Evolutionary conservation across 1,140 invertebrate species (phyloP).

Genomic region (Ceratina japonica): DNA sequence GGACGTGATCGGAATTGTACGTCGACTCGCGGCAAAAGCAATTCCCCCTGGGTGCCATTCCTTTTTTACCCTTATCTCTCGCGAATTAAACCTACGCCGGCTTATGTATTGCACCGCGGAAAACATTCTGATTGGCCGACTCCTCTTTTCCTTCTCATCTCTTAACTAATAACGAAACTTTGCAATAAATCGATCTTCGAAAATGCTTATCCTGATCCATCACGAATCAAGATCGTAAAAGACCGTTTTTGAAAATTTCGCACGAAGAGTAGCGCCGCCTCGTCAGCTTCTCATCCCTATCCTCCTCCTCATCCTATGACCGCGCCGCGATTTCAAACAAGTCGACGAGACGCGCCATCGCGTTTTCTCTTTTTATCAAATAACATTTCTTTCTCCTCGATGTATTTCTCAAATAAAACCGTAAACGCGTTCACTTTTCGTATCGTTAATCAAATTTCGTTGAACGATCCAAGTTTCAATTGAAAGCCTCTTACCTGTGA

Average conservation of each 20-base stretch:
- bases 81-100: neutral
- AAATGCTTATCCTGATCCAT: neutral
- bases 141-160: too few relatives aligned
- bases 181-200: neutral
- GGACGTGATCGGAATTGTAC: constrained; percentile 12
- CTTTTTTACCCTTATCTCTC: neutral
- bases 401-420: neutral
- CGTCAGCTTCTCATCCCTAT: constrained; percentile 31
- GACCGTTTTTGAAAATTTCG: too few relatives aligned
- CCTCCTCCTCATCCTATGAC: constrained; percentile 40
- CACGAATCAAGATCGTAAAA: too few relatives aligned
- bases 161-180: too few relatives aligned
- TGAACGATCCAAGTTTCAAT: neutral
- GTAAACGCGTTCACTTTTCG: neutral
- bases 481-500: constrained; percentile 31
- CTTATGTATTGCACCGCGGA: too few relatives aligned
- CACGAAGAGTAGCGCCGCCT: neutral
- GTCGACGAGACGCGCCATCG: neutral
- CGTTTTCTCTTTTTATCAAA: neutral
- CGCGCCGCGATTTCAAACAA: neutral
- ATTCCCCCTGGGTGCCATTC: neutral
- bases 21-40: neutral
- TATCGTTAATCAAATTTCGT: neutral
- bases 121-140: too few relatives aligned
- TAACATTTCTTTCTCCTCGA: neutral